Base-by-base conservation (phyloP, 1,140 invertebrate genomes). In the Ptiloglossa arizonensis region DNA sequence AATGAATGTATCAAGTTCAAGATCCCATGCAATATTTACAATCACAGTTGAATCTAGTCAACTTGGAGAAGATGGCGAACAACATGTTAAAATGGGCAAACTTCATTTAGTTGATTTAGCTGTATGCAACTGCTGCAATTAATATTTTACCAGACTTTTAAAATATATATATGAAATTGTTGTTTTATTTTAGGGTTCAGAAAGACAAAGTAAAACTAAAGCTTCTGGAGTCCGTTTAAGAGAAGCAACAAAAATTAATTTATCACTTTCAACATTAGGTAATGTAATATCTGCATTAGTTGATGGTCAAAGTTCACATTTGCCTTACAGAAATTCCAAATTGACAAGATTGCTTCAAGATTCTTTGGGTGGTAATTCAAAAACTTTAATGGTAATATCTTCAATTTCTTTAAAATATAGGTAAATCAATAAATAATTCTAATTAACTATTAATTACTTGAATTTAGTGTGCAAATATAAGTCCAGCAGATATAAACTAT, bases 261-360 rank as follows among this genome's bases (percentile, higher is more conserved):
- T 98, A 44, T 98, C 97, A 0, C 94, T 99, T 0, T 98, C 98
- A 5, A 98, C 97, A 6, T 92, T 99, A 29, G 98, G 98, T 35
- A 98, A 99, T 92, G 98, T 99, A 4, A 99, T 99, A 83, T 98
- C 97, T 15, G 97, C 98, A 22, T 92, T 99, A 57, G 97, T 98
- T 2, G 98, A 99, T 92, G 97, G 97, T 24, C 98, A 98, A 92
- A 97, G 96, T 86, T 97, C 96, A 1, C 98, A 99, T 90, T 97
- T 99, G 85, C 98, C 98, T 2, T 99, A 99, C 90, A 94, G 97
- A 85, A 98, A 99, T 93, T 98, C 97, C 1, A 99, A 99, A 92
- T 92, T 99, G 11, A 99, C 98, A 0, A 92, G 98, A 38, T 93
- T 99, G 19, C 93, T 99, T 41, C 98, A 99, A 94, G 98, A 99